These are phyloP conservation scores for Lycodopsis pacificus DNA, from an alignment of 2,797 vertebrate species.

Conservation along the genomic window DNA sequence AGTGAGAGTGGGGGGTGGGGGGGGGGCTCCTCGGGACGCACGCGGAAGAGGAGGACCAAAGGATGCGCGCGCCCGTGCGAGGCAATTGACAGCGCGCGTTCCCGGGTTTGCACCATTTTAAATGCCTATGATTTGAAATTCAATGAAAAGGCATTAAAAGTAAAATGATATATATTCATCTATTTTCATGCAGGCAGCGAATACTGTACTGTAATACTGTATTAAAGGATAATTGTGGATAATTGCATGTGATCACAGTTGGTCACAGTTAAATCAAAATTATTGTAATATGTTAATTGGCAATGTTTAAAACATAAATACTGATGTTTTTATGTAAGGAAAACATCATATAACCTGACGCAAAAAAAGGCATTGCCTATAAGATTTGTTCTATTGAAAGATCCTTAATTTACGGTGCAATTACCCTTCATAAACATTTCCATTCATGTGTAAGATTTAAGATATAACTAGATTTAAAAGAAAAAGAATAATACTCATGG, in stretches of 20 bases:
- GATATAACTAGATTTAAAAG: no score
- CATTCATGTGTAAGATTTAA: no score
- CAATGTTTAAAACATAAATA: no score
- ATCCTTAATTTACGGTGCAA: no score
- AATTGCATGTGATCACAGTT: neutral
- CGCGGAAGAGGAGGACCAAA: slow-evolving; percentile 59
- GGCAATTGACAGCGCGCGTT: slow-evolving; percentile 48
- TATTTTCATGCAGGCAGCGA: no score
- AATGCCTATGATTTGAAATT: neutral
- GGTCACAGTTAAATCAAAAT: neutral
- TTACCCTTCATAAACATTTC: no score
- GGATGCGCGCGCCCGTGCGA: slow-evolving; percentile 9
- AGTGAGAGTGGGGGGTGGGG: neutral
- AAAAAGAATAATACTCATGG: no score
- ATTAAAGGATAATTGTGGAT: neutral
- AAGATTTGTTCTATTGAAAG: no score
- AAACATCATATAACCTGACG: no score
- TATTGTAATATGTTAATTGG: no score
- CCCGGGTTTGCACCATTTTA: slow-evolving; percentile 10
- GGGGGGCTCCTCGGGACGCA: slow-evolving; percentile 28
- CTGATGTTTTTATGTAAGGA: no score
- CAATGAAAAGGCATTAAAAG: neutral
- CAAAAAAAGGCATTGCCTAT: no score
- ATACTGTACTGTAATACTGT: neutral
- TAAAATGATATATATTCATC: neutral